Percentiles rank a stretch among this genome's conserved stretches.
Conservation (phyloP, 30 jellyfish, hydroid and myxozoan genomes). For the Cassiopea xamachana region DNA sequence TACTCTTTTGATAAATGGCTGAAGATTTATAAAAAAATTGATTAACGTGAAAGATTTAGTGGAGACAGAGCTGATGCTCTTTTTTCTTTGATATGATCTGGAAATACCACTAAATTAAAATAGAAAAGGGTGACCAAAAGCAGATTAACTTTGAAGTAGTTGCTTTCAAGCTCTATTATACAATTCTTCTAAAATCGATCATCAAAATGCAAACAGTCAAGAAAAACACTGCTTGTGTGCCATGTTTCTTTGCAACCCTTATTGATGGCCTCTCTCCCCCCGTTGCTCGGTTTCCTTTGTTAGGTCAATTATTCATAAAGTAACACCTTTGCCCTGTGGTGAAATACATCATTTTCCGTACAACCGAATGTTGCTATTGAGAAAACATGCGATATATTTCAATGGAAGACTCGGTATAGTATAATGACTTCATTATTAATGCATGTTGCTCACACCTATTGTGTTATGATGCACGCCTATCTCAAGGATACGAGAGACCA, state of each 20-base stretch:
- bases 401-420: conserved; percentile 3
- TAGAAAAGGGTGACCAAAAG: no score
- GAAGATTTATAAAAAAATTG: no score
- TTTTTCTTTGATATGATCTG: no score
- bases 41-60: no score
- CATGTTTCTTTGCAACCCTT: neutral
- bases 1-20: no score
- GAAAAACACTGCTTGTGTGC: neutral
- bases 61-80: no score
- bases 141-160: no score
- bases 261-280: conserved; percentile 28
- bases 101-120: no score
- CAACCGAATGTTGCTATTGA: conserved; percentile 46
- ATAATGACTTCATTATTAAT: conserved; percentile 8
- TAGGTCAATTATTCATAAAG: conserved; percentile 27
- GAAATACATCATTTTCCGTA: conserved; percentile 5
- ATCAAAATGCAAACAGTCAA: no score
- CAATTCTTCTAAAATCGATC: no score
- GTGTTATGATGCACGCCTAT: conserved; percentile 45
- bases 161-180: no score
- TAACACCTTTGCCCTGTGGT: conserved; percentile 56
- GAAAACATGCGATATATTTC: conserved; percentile 55
- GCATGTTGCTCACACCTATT: conserved; percentile 34
- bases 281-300: neutral
- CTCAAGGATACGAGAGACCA: conserved; percentile 47